Percentiles rank a stretch among this genome's conserved stretches.
phyloP scores from a whole-genome alignment of 2,888 invertebrate genomes.

The Caenorhabditis zanzibari region DNA sequence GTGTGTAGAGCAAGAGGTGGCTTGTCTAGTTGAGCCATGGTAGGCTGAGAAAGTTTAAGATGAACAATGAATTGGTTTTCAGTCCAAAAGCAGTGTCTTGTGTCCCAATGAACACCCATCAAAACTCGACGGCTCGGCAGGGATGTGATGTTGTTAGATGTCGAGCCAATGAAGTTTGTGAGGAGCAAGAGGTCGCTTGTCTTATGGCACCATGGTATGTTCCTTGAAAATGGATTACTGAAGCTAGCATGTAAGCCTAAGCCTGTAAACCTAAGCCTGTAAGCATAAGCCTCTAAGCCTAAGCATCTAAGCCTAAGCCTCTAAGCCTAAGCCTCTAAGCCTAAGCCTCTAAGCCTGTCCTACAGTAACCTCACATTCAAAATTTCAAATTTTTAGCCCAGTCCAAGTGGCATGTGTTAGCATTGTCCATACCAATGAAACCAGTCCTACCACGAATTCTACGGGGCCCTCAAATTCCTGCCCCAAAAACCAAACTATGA shows the following conservation, averaged over 20 bases:
- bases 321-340: too few relatives aligned
- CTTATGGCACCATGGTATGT: slow-evolving; percentile 32
- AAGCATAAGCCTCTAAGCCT: too few relatives aligned
- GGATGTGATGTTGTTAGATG: slow-evolving; percentile 52
- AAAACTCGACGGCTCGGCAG: slow-evolving; percentile 4
- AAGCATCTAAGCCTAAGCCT: too few relatives aligned
- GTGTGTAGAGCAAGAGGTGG: not conserved
- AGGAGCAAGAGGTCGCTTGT: slow-evolving; percentile 31
- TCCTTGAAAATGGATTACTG: too few relatives aligned
- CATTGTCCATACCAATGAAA: slow-evolving; percentile 15
- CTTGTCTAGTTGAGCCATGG: slow-evolving; percentile 14
- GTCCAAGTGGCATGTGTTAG: slow-evolving; percentile 36
- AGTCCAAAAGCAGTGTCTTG: slow-evolving; percentile 44
- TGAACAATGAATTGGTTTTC: not conserved
- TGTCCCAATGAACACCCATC: slow-evolving; percentile 13
- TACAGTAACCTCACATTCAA: too few relatives aligned
- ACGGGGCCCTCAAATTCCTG: not conserved
- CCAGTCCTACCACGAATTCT: not conserved
- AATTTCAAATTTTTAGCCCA: slow-evolving; percentile 30
- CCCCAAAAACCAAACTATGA: slow-evolving; percentile 33
- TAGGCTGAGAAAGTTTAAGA: not conserved
- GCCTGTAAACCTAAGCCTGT: too few relatives aligned
- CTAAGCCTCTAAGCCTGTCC: too few relatives aligned
- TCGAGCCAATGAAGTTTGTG: slow-evolving; percentile 32
- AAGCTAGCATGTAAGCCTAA: too few relatives aligned